Evolutionary conservation across 1,140 invertebrate genomes (phyloP).

Genomic region (Whitmania pigra): DNA sequence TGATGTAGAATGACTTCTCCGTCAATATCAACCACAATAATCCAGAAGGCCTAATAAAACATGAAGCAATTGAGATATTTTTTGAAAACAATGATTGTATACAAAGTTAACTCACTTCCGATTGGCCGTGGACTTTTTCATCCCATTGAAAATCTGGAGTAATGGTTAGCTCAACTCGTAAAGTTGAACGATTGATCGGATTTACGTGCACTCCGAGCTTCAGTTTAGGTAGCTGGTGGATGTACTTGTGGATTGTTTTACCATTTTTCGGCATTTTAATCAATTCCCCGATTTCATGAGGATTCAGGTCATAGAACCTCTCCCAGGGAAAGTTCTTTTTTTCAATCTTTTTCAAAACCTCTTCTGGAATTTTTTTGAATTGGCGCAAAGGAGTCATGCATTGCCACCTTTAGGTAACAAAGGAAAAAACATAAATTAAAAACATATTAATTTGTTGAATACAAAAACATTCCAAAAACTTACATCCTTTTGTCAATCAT

Average conservation of each 20-base stretch:
- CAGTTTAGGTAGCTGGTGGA: constrained; percentile 91
- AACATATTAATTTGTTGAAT: not conserved
- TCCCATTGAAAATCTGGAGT: constrained; percentile 99
- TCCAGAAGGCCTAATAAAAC: constrained; percentile 71
- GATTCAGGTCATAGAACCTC: constrained; percentile 82
- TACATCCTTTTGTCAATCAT: constrained; percentile 94
- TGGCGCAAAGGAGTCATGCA: constrained; percentile 96
- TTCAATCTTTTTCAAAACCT: constrained; percentile 93
- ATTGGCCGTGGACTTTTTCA: constrained; percentile 79
- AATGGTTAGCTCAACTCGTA: constrained; percentile 90
- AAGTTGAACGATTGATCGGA: constrained; percentile 85
- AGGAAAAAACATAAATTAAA: not conserved
- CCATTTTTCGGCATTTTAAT: constrained; percentile 89
- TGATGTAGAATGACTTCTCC: constrained; percentile 85
- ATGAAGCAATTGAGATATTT: not conserved
- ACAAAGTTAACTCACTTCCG: constrained; percentile 49
- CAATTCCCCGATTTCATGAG: constrained; percentile 91
- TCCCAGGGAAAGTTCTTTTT: constrained; percentile 64
- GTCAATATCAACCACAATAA: constrained; percentile 94
- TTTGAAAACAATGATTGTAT: not conserved
- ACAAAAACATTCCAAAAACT: constrained; percentile 25
- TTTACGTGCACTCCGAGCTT: constrained; percentile 90
- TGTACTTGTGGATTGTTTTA: constrained; percentile 92
- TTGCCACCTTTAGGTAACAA: constrained; percentile 61
- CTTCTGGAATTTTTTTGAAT: constrained; percentile 93